Evolutionary conservation across 1,140 invertebrate species (phyloP), one percentile per base, ranked within the genome.

Genomic region (Drosophila equinoxialis): DNA sequence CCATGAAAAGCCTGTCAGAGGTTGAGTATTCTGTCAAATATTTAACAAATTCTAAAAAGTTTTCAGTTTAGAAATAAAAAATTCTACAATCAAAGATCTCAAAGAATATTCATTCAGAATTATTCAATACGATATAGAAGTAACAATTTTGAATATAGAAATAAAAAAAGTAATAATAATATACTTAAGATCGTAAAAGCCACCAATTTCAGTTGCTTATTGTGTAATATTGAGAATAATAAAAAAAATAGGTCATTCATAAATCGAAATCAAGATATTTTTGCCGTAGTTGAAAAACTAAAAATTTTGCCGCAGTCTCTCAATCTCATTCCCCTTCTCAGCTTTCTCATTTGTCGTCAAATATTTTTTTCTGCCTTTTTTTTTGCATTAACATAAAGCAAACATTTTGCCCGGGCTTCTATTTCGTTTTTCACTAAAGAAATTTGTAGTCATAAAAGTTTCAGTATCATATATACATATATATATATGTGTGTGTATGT

Each of bases 391-490:
- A 68, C 75, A 78, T 75, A 82, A 78, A 82, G 80, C 77, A 74
- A 76, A 68, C 65, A 73, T 73, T 81, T 81, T 61, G 71, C 65
- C 65, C 62, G 59, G 74, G 62, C 63, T 71, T 48, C 23, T 48
- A 65, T 48, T 48, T 48, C 39, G 23, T 58, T 54, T 68, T 65
- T 57, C 78, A 80, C 75, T 71, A 83, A 83, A 71, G 68, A 81
- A 86, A 81, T 79, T 85, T 81, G 66, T 75, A 70, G 77, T 77
- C 81, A 69, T 83, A 83, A 83, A 83, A 83, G 80, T 83, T 82
- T 83, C 80, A 79, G 80, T 79, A 79, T 70, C 74, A 81, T 71
- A 71, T 63, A 30, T 77, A 77, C 66, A 71, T 63, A 23, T 37
- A 48, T 55, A 39, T 41, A 23, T 17, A 17, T 59, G 42, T 63